These are phyloP conservation scores for Volucella bombylans DNA, from an alignment of 2,888 invertebrate species.

Conservation along the genomic window DNA sequence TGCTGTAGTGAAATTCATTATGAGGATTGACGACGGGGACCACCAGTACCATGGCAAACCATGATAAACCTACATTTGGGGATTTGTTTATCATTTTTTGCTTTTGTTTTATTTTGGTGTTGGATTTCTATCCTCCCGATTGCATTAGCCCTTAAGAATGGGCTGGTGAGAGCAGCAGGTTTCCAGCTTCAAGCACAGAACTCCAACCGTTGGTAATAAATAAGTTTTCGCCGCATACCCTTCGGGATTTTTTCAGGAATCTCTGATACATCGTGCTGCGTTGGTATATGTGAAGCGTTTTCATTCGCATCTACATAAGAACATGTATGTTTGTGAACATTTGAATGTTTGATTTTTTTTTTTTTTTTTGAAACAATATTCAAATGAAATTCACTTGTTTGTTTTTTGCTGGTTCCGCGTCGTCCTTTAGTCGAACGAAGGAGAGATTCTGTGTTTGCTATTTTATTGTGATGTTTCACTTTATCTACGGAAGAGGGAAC, in stretches of 20 bases:
- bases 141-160: conserved; percentile 50
- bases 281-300: conserved; percentile 51
- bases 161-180: conserved; percentile 21
- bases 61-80: conserved; percentile 66
- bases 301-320: too few relatives aligned
- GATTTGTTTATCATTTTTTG: conserved; percentile 55
- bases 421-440: conserved; percentile 33
- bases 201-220: conserved; percentile 35
- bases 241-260: conserved; percentile 60
- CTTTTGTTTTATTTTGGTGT: neutral
- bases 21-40: conserved; percentile 60
- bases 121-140: conserved; percentile 23
- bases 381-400: conserved; percentile 69
- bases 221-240: conserved; percentile 48
- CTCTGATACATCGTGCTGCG: conserved; percentile 60
- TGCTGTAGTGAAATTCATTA: conserved; percentile 60
- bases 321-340: too few relatives aligned
- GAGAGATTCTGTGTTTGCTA: conserved; percentile 52
- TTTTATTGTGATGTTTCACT: conserved; percentile 66
- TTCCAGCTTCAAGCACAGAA: conserved; percentile 11
- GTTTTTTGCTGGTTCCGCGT: conserved; percentile 22
- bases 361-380: conserved; percentile 64
- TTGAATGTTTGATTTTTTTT: conserved; percentile 13
- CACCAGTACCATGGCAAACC: conserved; percentile 44
- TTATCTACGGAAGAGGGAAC: conserved; percentile 69